Base-by-base conservation (phyloP, 2,797 vertebrate genomes). In the Galaxias olidus region DNA sequence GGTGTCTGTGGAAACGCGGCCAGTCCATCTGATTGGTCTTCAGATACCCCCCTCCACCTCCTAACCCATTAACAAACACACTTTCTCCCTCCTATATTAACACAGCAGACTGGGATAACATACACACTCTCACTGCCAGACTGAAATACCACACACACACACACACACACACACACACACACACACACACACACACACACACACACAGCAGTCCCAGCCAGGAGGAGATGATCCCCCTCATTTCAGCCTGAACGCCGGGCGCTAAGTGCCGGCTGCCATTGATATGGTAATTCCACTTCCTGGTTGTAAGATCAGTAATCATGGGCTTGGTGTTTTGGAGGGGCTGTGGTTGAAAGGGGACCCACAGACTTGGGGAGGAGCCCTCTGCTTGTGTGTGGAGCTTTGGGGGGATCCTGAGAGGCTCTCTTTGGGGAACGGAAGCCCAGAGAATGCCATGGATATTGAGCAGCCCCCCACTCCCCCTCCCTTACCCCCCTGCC, bases 1-100 rank as follows among this genome's bases (percentile, higher is more conserved):
- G 84, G 88, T 91, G 84, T 85, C 84, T 78, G 74, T 84, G 81
- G 85, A 81, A 89, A 89, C 80, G 4, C 64, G 77, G 78, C 78
- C 86, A 86, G 76, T 71, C 50, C 59, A 66, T 73, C 69, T 66
- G 62, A 88, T 87, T 87, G 89, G 84, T 74, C 88, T 82, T 81
- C 66, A 42, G 87, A 90, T 86, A 88, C 68, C n/a, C 53, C 47
- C 59, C 58, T 45, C 43, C 61, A 10, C 4, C 18, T 1, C 51
- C 10, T 30, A 30, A 30, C 30, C 30, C 6, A 30, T 30, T 30
- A 30, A 30, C 30, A n/a, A 1, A 12, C 18, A 8, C 41, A 66
- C 69, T 48, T 18, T 0, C 65, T 72, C 69, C 45, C 46, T 55
- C 68, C 71, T 68, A 51, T 61, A 89, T 91, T 89, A 88, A 15